phyloP scores from a whole-genome alignment of 1,140 invertebrate genomes.

The Trichomalopsis sarcophagae region DNA sequence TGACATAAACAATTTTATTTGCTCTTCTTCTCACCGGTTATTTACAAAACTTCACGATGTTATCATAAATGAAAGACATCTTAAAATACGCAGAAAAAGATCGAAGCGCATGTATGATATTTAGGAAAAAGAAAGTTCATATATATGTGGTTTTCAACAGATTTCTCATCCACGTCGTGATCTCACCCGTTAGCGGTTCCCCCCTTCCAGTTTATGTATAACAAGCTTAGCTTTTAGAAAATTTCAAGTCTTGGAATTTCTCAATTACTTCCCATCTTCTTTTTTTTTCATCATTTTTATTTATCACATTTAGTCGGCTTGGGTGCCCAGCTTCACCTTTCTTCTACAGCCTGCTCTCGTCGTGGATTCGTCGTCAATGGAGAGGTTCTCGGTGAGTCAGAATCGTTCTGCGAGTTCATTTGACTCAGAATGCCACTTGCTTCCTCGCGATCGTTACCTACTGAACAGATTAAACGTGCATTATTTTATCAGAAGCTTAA shows the following conservation, averaged over 20 bases:
- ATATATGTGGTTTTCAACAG: background rate
- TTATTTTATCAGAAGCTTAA: background rate
- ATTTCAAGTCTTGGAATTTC: conserved; percentile 31
- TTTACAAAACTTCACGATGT: conserved; percentile 11
- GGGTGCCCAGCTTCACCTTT: background rate
- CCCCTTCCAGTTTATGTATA: conserved; percentile 19
- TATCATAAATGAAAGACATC: background rate
- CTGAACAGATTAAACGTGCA: background rate
- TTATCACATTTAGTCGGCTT: conserved; percentile 29
- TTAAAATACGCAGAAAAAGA: background rate
- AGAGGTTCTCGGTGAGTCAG: background rate
- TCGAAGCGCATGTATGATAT: conserved; percentile 1
- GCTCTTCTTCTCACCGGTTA: background rate
- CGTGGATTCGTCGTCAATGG: background rate
- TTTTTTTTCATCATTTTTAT: conserved; percentile 30
- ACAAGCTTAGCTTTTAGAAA: conserved; percentile 20
- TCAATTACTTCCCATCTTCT: background rate
- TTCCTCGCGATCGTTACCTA: conserved; percentile 6
- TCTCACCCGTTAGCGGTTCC: background rate
- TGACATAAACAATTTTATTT: conserved; percentile 26
- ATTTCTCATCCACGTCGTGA: background rate
- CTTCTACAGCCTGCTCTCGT: background rate
- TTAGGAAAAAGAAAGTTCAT: background rate
- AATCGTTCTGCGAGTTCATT: background rate
- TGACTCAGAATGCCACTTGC: background rate